Conservation (phyloP, 2,113 vertebrate species). For the Bufo bufo region DNA sequence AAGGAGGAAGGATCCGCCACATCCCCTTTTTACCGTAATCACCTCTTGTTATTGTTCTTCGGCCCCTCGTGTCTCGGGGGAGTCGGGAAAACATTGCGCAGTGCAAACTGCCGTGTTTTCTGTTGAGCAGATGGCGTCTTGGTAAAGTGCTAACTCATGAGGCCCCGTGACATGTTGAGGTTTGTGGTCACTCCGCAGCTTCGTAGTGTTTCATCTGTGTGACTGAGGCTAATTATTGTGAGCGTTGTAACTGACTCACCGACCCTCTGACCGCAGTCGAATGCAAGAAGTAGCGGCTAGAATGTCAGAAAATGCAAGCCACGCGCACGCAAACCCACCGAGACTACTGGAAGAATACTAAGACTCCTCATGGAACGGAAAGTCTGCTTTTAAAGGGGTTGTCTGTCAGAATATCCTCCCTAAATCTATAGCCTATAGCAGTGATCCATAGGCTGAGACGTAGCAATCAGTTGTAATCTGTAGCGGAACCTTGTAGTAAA, state of each 20-base stretch:
- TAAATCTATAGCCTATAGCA: background rate
- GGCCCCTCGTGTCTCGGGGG: background rate
- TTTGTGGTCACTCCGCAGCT: conserved; percentile 45
- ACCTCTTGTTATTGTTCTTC: conserved; percentile 4
- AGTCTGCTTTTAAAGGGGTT: background rate
- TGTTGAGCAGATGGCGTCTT: conserved; percentile 47
- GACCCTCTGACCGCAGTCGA: conserved; percentile 3
- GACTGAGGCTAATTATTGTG: conserved; percentile 23
- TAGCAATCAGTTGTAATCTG: too few species aligned
- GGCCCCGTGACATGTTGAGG: conserved; percentile 52
- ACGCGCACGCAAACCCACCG: background rate
- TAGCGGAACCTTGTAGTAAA: too few species aligned
- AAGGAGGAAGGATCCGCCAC: background rate
- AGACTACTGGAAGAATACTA: background rate
- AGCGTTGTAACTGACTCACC: conserved; percentile 49
- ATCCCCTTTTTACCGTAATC: background rate
- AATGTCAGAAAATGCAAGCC: background rate
- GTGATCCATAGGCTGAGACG: too few species aligned
- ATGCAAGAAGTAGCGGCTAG: background rate
- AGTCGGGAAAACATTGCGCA: conserved; percentile 5
- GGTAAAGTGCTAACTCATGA: conserved; percentile 48
- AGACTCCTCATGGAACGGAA: background rate
- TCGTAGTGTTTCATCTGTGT: conserved; percentile 20
- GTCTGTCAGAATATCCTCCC: background rate
- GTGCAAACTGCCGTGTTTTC: conserved; percentile 43